A percentile compares a stretch with the other conserved stretches of the same genome.
Evolutionary conservation across 2,888 invertebrate genomes (phyloP).

Genomic region (Melanotus villosus): DNA sequence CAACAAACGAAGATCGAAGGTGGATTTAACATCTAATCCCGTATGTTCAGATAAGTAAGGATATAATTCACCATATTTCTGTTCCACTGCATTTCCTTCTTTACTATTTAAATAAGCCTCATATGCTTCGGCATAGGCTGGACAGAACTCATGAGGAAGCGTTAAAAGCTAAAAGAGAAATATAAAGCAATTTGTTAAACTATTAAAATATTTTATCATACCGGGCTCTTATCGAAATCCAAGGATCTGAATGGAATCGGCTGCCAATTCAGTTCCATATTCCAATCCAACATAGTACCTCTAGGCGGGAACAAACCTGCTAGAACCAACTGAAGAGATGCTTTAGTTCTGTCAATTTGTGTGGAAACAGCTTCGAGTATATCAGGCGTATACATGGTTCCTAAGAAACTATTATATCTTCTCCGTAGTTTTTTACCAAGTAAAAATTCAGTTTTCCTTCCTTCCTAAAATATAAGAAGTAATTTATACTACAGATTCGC

Average conservation of each 20-base stretch:
- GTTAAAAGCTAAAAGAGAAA: constrained; percentile 7
- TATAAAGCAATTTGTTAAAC: too few species aligned
- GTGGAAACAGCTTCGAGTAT: constrained; percentile 74
- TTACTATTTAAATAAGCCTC: background rate
- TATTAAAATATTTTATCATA: too few species aligned
- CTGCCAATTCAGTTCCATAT: constrained; percentile 61
- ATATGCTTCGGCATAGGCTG: background rate
- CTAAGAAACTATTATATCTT: constrained; percentile 75
- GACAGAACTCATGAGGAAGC: background rate
- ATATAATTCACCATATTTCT: background rate
- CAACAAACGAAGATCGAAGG: background rate
- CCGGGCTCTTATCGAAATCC: constrained; percentile 12
- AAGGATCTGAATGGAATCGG: constrained; percentile 59
- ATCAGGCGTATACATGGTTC: constrained; percentile 71
- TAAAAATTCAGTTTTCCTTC: constrained; percentile 74
- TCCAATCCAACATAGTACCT: constrained; percentile 71
- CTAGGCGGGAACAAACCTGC: constrained; percentile 78
- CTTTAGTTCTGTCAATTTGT: constrained; percentile 79
- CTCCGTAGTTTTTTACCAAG: constrained; percentile 75
- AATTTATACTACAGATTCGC: too few species aligned
- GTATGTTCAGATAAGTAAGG: background rate
- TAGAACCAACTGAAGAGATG: constrained; percentile 77
- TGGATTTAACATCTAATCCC: background rate
- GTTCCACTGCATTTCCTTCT: background rate
- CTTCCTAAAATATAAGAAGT: constrained; percentile 61